Percentiles rank a stretch among this genome's conserved stretches.
Conservation (phyloP, 2,113 vertebrate species). For the Brienomyrus brachyistius region DNA sequence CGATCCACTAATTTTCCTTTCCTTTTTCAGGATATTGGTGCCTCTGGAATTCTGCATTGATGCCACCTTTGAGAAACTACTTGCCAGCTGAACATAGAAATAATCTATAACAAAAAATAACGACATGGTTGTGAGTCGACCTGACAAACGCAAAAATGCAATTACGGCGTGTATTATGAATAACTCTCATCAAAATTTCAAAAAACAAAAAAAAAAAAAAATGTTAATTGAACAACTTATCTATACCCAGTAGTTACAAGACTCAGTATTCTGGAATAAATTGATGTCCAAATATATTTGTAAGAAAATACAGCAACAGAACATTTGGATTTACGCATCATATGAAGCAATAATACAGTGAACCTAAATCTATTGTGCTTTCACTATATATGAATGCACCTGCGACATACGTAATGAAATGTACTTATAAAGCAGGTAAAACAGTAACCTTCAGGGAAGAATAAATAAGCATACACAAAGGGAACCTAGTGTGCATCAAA, state of each 20-base stretch:
- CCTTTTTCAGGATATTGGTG: constrained; percentile 1
- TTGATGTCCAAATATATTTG: neutral
- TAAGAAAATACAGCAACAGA: neutral
- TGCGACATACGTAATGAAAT: neutral
- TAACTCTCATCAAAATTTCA: neutral
- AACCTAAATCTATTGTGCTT: neutral
- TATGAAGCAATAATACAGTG: neutral
- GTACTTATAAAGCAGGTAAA: neutral
- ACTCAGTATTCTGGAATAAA: neutral
- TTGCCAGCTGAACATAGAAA: neutral
- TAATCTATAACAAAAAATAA: neutral
- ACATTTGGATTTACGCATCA: neutral
- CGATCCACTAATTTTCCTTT: neutral
- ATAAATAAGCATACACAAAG: neutral
- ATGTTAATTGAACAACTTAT: neutral
- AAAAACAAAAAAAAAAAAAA: neutral
- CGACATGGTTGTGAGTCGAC: neutral
- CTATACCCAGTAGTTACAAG: neutral
- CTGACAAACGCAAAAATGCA: neutral
- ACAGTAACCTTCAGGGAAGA: neutral
- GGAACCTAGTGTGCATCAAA: neutral
- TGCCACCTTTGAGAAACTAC: neutral
- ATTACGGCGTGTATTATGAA: neutral
- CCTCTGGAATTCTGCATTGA: neutral
- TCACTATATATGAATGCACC: neutral